These are phyloP conservation scores for Taxidea taxus DNA, from an alignment of 2,113 vertebrate species.

Conservation along the genomic window DNA sequence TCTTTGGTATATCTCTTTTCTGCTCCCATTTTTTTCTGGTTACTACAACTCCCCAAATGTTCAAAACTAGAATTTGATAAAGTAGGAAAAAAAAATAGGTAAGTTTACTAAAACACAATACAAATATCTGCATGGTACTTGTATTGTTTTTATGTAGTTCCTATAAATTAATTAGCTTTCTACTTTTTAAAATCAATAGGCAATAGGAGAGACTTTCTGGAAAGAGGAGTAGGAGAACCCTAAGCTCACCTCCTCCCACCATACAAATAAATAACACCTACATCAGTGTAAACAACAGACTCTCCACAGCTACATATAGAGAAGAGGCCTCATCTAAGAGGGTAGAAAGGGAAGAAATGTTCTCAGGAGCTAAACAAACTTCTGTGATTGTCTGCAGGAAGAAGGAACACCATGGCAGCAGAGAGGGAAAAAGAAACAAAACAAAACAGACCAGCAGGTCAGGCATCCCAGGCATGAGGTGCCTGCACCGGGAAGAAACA, in stretches of 20 bases:
- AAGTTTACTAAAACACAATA: neutral
- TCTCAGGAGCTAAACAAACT: neutral
- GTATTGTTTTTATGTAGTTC: neutral
- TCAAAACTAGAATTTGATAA: constrained; percentile 26
- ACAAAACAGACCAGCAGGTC: neutral
- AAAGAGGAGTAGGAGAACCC: neutral
- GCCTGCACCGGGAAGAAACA: neutral
- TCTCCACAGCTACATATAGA: neutral
- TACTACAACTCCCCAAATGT: neutral
- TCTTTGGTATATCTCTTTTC: neutral
- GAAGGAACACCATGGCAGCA: neutral
- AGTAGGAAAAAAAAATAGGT: neutral
- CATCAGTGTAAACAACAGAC: neutral
- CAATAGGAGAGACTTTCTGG: neutral
- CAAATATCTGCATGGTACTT: neutral
- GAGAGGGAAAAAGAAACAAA: neutral
- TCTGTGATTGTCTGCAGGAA: neutral
- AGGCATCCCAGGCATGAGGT: neutral
- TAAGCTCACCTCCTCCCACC: neutral
- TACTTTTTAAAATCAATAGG: neutral
- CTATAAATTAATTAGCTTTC: neutral
- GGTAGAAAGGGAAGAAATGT: neutral
- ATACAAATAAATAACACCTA: neutral
- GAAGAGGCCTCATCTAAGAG: neutral
- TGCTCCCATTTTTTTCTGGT: neutral